Base-by-base conservation (phyloP, 1,140 invertebrate species). In the Aphelenchoides avenae region DNA sequence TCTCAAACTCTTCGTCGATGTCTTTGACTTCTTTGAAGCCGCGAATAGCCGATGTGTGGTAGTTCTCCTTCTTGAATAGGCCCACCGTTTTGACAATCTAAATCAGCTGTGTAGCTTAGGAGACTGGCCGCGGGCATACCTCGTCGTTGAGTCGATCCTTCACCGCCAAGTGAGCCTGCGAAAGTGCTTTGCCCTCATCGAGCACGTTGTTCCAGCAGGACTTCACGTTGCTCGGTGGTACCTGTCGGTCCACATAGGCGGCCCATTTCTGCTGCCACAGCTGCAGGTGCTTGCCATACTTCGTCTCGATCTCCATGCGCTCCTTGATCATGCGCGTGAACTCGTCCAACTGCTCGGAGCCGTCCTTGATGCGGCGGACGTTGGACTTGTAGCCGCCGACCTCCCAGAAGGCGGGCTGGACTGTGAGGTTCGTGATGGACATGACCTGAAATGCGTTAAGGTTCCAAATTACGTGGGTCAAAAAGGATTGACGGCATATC, bases 1-100 rank as follows among this genome's bases (percentile, higher is more conserved):
- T 75, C 42, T 75, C 75, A 22, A 75, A 75, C 31, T 69, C 63
- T 11, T 75, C 71, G 5, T 77, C 75, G 9, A 77, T 59, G 41
- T 75, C 72, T 3, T 70, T 61, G 6, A 66, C 57, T 52, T 75
- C 75, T 53, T 70, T 73, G 6, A 57, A 58, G 3, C 67, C 71
- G n/a, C 76, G 69, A 57, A 74, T 56, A 3, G 57, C 52, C 30
- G 75, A 72, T 6, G 47, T 52, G 51, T 77, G 75, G 15, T 77
- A 74, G 36, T 73, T 75, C 22, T 76, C 66, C 6, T 40, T 37
- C 50, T 77, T 74, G 6, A 65, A 75, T 9, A 65, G 34, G 7
- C 58, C 54, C 15, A 76, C 57, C 4, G 68, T 73, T 18, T 75
- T 75, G 3, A 71, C 37, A 20, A 74, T 51, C 66, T 75, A 20